These are phyloP conservation scores for Desmophyllum pertusum DNA, from an alignment of 92 coral and sea anemone species.

Conservation along the genomic window DNA sequence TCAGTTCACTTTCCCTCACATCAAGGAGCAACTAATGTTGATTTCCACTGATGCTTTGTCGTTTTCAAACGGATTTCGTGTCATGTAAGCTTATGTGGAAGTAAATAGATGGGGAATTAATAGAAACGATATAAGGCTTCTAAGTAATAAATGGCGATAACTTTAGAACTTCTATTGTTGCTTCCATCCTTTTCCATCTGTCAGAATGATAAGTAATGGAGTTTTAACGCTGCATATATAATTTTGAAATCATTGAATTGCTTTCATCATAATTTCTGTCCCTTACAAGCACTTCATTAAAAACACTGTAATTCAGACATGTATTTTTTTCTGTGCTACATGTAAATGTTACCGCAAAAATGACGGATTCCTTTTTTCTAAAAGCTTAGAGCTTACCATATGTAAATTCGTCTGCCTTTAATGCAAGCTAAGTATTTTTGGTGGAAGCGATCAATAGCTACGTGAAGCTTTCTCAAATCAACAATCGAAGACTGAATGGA, in stretches of 20 bases:
- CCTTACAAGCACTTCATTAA: not conserved
- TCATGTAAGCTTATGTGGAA: not conserved
- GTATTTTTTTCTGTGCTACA: not conserved
- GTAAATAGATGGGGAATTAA: not conserved
- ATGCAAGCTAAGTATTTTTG: not conserved
- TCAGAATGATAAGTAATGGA: constrained; percentile 1
- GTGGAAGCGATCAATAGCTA: not conserved
- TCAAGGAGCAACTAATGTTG: not conserved
- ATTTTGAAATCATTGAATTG: not conserved
- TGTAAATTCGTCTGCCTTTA: not conserved
- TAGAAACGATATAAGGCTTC: not conserved
- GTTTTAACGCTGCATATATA: not conserved
- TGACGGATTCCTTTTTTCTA: not conserved
- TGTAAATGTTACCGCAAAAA: not conserved
- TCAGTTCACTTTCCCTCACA: not conserved
- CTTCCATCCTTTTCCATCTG: not conserved
- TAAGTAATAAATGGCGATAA: not conserved
- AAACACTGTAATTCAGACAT: not conserved
- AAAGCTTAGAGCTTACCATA: not conserved
- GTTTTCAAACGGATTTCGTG: too few relatives aligned
- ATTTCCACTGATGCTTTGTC: too few relatives aligned
- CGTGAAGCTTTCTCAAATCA: not conserved
- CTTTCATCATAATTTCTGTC: not conserved
- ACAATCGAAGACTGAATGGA: not conserved
- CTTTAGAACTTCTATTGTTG: not conserved